phyloP scores from a whole-genome alignment of 2,888 invertebrate genomes.

The Urechis unicinctus region DNA sequence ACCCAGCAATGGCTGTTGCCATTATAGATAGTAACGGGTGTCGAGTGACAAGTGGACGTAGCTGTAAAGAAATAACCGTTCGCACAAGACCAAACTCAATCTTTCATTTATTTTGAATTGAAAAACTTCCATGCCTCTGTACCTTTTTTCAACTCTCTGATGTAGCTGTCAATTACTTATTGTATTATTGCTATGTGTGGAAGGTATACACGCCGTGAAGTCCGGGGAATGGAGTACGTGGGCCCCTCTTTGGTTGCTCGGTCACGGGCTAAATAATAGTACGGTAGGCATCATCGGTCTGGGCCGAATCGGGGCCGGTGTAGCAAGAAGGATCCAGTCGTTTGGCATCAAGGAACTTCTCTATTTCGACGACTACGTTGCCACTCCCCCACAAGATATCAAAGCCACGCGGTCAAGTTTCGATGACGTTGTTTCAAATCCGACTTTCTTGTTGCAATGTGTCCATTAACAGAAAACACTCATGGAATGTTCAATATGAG shows the following conservation, averaged over 20 bases:
- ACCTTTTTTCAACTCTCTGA: too few species aligned
- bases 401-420: too few species aligned
- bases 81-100: too few species aligned
- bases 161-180: too few species aligned
- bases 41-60: too few species aligned
- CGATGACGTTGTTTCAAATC: too few species aligned
- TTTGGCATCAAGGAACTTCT: conserved; percentile 70
- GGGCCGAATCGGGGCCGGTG: conserved; percentile 58
- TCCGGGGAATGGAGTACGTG: conserved; percentile 81
- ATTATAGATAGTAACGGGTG: too few species aligned
- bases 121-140: too few species aligned
- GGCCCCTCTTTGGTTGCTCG: conserved; percentile 87
- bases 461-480: conserved; percentile 73
- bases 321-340: conserved; percentile 68
- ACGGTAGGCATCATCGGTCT: conserved; percentile 59
- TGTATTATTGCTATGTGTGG: conserved; percentile 24
- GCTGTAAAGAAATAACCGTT: too few species aligned
- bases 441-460: conserved; percentile 80
- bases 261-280: conserved; percentile 67
- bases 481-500: conserved; percentile 69
- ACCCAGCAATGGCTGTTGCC: too few species aligned
- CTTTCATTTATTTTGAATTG: too few species aligned
- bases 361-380: conserved; percentile 55
- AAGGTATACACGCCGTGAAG: conserved; percentile 38
- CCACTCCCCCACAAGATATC: too few species aligned